Percentiles rank a stretch among this genome's conserved stretches.
Conservation (phyloP, 2,113 vertebrate species). For the Hemiprocne comata region DNA sequence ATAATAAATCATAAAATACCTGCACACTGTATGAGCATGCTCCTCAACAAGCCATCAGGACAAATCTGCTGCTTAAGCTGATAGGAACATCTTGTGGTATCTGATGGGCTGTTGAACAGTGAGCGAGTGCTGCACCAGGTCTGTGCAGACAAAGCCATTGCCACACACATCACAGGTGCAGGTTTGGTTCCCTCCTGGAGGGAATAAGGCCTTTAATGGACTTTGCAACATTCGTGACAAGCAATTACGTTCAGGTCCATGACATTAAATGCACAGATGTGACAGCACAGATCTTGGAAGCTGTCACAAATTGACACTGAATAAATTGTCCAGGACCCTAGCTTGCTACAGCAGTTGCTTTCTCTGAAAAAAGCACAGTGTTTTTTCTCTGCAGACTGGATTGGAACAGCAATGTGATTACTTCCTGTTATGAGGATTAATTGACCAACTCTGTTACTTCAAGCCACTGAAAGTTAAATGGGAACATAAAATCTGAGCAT, state of each 20-base stretch:
- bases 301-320: slow-evolving; percentile 50
- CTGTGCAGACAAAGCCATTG: background rate
- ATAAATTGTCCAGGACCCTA: slow-evolving; percentile 25
- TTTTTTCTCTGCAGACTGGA: slow-evolving; percentile 21
- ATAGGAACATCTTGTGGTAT: background rate
- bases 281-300: slow-evolving; percentile 32
- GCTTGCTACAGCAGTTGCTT: background rate
- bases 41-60: background rate
- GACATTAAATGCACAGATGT: slow-evolving; percentile 32
- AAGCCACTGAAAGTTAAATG: background rate
- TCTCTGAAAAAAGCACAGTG: background rate
- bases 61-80: background rate
- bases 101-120: background rate
- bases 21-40: rapidly evolving
- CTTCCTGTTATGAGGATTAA: slow-evolving; percentile 51
- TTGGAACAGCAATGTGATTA: slow-evolving; percentile 45
- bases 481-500: slow-evolving; percentile 8
- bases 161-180: background rate
- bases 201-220: slow-evolving; percentile 39
- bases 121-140: background rate
- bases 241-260: slow-evolving; percentile 35
- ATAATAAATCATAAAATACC: background rate
- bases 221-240: slow-evolving; percentile 15
- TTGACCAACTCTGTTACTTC: slow-evolving; percentile 15
- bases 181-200: background rate